phyloP scores from a whole-genome alignment of 2,797 vertebrate species.

The Lates japonicus region DNA sequence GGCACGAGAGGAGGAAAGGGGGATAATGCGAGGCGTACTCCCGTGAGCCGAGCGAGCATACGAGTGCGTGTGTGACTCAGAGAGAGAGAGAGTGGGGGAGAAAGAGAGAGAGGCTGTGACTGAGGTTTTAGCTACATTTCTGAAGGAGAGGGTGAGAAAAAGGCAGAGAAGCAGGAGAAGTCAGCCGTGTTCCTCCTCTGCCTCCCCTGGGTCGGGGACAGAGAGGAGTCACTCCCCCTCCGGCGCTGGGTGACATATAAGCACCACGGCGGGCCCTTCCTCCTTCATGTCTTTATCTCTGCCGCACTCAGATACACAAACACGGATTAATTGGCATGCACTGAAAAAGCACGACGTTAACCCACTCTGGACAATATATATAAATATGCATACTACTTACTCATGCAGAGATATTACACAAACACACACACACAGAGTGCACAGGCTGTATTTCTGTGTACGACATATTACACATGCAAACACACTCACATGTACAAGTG shows the following conservation, averaged over 20 bases:
- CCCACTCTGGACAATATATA: too few relatives aligned
- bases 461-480: constrained; percentile 16
- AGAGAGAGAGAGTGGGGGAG: not conserved
- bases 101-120: too few relatives aligned
- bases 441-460: constrained; percentile 1
- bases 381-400: constrained; percentile 55
- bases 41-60: too few relatives aligned
- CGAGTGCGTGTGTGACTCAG: constrained; percentile 39
- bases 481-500: constrained; percentile 14
- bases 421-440: not conserved
- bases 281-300: constrained; percentile 68
- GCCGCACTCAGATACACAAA: constrained; percentile 59
- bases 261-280: constrained; percentile 55
- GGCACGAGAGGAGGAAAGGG: constrained; percentile 32
- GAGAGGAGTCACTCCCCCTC: constrained; percentile 80
- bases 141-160: constrained; percentile 64
- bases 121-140: constrained; percentile 66
- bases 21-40: constrained; percentile 37
- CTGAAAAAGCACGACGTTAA: too few relatives aligned
- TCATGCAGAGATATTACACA: constrained; percentile 49
- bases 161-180: constrained; percentile 59
- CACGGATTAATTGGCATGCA: too few relatives aligned
- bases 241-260: constrained; percentile 81
- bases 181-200: constrained; percentile 67
- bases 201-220: constrained; percentile 49